Conservation (phyloP, 2,113 vertebrate genomes). For the Probosciger aterrimus region DNA sequence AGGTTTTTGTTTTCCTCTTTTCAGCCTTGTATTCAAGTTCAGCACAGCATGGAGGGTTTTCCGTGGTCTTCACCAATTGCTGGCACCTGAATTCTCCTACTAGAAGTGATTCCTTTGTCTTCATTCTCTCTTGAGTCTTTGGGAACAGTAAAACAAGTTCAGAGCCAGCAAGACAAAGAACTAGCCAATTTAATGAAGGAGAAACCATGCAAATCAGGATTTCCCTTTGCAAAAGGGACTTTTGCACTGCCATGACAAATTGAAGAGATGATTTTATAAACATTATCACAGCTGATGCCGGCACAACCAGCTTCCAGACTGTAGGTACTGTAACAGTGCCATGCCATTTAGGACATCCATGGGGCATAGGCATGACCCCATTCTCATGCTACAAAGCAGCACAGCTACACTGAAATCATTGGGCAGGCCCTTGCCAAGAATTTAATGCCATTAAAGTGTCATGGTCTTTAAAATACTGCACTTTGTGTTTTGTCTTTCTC, state of each 20-base stretch:
- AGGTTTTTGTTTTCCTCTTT: not conserved
- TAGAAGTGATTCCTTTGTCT: not conserved
- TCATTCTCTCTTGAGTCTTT: not conserved
- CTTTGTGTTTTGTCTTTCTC: not conserved
- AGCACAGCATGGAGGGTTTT: not conserved
- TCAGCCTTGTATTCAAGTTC: not conserved
- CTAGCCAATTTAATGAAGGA: not conserved
- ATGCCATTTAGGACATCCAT: not conserved
- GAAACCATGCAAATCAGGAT: not conserved
- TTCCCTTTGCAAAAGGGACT: not conserved
- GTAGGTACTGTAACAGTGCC: not conserved
- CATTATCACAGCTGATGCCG: not conserved
- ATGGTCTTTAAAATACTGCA: not conserved
- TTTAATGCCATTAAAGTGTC: not conserved
- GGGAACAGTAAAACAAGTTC: not conserved
- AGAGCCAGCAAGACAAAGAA: not conserved
- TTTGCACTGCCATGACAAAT: not conserved
- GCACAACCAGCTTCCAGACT: not conserved
- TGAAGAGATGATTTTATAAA: not conserved
- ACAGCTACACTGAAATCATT: not conserved
- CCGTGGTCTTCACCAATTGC: not conserved
- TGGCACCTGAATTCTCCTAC: not conserved
- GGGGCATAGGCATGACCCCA: not conserved
- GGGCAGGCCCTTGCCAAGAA: not conserved
- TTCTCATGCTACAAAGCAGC: not conserved